Percentiles rank a stretch among this genome's conserved stretches.
Evolutionary conservation across 2,113 vertebrate genomes (phyloP).

Genomic region (Diglossa brunneiventris): DNA sequence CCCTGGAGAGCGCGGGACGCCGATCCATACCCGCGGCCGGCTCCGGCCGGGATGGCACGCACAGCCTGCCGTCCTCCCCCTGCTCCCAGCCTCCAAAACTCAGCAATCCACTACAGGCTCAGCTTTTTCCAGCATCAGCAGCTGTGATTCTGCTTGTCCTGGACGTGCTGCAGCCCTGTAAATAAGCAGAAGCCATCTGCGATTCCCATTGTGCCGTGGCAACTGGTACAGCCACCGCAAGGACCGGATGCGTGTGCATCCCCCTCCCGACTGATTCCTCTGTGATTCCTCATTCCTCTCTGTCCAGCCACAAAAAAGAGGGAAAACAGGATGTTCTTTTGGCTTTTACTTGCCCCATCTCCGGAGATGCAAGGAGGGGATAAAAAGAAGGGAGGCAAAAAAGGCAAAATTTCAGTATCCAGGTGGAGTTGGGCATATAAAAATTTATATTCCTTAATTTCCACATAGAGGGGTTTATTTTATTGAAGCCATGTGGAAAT

Average conservation of each 20-base stretch:
- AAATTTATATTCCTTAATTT: background rate
- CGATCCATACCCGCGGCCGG: background rate
- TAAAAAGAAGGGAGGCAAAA: background rate
- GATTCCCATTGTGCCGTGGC: background rate
- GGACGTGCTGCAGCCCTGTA: background rate
- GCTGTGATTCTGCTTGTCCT: background rate
- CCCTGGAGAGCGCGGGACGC: constrained; percentile 18
- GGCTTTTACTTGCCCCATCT: background rate
- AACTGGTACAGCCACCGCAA: background rate
- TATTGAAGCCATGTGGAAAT: background rate
- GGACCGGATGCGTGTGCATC: background rate
- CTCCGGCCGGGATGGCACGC: fast-evolving
- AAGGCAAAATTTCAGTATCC: background rate
- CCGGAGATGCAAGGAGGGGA: fast-evolving
- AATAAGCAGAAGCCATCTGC: constrained; percentile 17
- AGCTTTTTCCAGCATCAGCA: background rate
- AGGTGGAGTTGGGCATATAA: background rate
- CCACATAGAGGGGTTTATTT: background rate
- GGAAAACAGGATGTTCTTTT: background rate
- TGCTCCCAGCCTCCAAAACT: background rate
- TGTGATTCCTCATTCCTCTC: background rate
- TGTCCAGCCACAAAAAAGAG: background rate
- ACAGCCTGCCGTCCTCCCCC: fast-evolving
- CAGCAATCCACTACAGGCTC: fast-evolving
- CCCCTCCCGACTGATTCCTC: background rate